Base-by-base conservation (phyloP, 2,113 vertebrate genomes). In the Calidris pygmaea region DNA sequence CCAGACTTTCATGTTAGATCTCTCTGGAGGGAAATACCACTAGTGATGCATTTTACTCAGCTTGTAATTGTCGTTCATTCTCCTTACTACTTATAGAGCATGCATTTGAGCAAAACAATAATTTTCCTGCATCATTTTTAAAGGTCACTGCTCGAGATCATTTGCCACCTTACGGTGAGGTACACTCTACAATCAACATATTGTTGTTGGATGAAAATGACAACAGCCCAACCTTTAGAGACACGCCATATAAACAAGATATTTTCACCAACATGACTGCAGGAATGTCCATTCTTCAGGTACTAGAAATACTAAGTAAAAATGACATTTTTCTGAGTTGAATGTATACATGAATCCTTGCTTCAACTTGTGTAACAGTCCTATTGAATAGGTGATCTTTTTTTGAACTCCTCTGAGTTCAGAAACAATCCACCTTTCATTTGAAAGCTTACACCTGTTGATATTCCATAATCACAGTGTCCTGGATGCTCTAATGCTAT, bases 181-280 rank as follows among this genome's bases (percentile, higher is more conserved):
- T 3, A 21, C 5, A 1, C 10, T 96, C 87, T 29, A 6, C 35
- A 16, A 97, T 98, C 85, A 97, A 34, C 19, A 62, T 98, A 35
- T 32, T 66, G 68, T 87, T 98, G 67, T 86, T 97, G 29, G 98
- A 98, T 76, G 98, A 98, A 91, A 98, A 98, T 27, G 98, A 98
- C 94, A 98, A 98, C 97, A 98, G 79, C 75, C 98, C 98, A 21
- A 20, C 21, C 29, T 98, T 98, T 56, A 93, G 52, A 90, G 85
- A n/a, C 9, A 53, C 47, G 3, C 50, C 14, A 11, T 98, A 98
- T 2, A 89, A 96, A 41, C 95, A 67, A 7, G 91, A 96, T 16
- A 95, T 98, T 85, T 97, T 96, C 84, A 59, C 5, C 70, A 97
- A 98, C 85, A 98, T 98, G 90, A 98, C 97, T 47, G 94, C 50